phyloP scores from a whole-genome alignment of 2,888 invertebrate species.

The Lutraria lutraria region DNA sequence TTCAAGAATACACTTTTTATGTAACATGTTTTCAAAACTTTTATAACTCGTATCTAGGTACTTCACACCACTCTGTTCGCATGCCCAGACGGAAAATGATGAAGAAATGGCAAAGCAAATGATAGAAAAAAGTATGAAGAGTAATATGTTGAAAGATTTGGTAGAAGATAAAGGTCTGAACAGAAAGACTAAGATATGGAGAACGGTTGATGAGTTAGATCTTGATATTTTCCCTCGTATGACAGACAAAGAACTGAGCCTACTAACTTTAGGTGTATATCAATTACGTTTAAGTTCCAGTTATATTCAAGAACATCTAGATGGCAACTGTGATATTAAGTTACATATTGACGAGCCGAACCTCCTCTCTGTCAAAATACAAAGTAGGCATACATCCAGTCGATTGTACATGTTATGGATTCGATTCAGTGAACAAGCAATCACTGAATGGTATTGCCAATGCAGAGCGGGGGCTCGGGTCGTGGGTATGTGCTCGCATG shows the following conservation, averaged over 20 bases:
- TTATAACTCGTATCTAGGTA: too few species aligned
- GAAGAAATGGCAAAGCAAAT: too few species aligned
- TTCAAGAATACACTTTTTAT: too few species aligned
- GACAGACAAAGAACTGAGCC: conserved; percentile 43
- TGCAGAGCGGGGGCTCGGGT: conserved; percentile 51
- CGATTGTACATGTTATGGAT: conserved; percentile 44
- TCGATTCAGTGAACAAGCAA: not conserved
- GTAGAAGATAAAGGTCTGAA: too few species aligned
- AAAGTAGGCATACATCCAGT: conserved; percentile 38
- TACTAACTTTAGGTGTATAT: conserved; percentile 53
- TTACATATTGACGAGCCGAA: conserved; percentile 33
- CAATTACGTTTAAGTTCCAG: conserved; percentile 54
- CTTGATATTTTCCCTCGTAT: conserved; percentile 53
- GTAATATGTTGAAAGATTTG: too few species aligned
- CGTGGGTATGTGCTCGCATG: conserved; percentile 57
- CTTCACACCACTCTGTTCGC: too few species aligned
- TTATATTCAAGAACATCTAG: conserved; percentile 55
- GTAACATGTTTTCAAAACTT: too few species aligned
- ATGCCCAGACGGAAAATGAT: too few species aligned
- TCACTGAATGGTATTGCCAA: conserved; percentile 54
- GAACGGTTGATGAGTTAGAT: too few species aligned
- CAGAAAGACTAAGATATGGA: too few species aligned
- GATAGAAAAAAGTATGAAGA: too few species aligned
- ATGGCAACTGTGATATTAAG: conserved; percentile 40
- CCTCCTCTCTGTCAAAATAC: conserved; percentile 39